Base-by-base conservation (phyloP, 2,797 vertebrate species). In the Petrocephalus schoutedeni region DNA sequence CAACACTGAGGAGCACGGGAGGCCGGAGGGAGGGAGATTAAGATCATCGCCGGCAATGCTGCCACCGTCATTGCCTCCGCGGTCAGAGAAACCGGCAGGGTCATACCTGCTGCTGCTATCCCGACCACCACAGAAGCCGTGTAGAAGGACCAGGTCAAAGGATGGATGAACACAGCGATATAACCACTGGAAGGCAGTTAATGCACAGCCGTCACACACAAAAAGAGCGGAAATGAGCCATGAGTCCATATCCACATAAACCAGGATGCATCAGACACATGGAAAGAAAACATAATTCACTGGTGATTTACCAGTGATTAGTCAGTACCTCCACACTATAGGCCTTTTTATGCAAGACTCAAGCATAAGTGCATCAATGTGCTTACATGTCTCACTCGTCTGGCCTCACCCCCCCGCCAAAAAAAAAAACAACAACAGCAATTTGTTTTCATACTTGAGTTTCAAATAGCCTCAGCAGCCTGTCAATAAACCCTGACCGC, bases 91-190 rank as follows among this genome's bases (percentile, higher is more conserved):
- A 8, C 7, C 51, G 16, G 14, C 56, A 82, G 9, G 3, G 16
- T 28, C n/a, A 23, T 57, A 99, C 98, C 96, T 93, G 98, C 98
- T 89, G 98, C 98, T 87, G 95, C 98, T 7, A 98, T 93, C 74
- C 98, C 98, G 87, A 99, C 97, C 89, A 99, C 89, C 89, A 99
- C 98, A 7, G 98, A 99, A 7, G 96, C 96, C 0, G 97, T 97
- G 91, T 99, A 99, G 95, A 99, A 99, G 92, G 96, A 95, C 97
- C 98, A 98, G 0, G 97, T 96, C 91, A 96, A 92, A 56, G 98
- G 98, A 57, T 98, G 95, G 89, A 99, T 99, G 94, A 99, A 99
- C 95, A 99, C 95, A 41, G 97, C 98, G 91, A 99, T 98, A 93
- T 99, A 99, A 0, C 95, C 94, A 90, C 98, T 99, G 91, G 0